These are phyloP conservation scores for Lepidotrigona ventralis DNA, from an alignment of 1,140 invertebrate genomes.

Conservation along the genomic window DNA sequence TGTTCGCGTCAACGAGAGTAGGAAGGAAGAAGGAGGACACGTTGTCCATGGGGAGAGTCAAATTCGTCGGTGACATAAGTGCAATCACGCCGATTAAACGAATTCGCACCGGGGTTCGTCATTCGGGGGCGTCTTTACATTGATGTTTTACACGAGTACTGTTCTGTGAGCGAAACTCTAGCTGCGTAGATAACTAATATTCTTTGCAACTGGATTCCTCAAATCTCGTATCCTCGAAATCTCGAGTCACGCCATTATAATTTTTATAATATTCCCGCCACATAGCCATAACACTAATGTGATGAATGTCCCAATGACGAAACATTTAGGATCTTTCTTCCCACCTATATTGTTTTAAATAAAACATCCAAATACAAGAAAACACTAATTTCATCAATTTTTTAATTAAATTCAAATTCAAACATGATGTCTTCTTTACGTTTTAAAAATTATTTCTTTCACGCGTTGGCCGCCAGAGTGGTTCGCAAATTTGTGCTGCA, in stretches of 20 bases:
- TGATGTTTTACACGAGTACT: not conserved
- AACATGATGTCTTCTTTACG: no score
- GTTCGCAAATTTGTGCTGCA: no score
- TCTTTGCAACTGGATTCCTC: not conserved
- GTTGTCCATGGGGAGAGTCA: slow-evolving; percentile 2
- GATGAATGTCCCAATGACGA: not conserved
- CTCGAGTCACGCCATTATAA: no score
- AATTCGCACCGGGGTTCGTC: slow-evolving; percentile 51
- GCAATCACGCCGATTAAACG: slow-evolving; percentile 67
- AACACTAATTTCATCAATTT: no score
- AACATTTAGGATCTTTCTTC: not conserved
- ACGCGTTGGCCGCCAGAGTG: no score
- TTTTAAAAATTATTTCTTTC: no score
- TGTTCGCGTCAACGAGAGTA: slow-evolving; percentile 50
- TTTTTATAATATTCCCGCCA: no score
- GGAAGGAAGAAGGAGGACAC: slow-evolving; percentile 44
- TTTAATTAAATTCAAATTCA: no score
- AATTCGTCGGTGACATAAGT: slow-evolving; percentile 68
- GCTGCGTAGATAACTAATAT: not conserved
- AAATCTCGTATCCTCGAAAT: no score
- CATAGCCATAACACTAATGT: not conserved
- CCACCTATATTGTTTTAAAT: no score
- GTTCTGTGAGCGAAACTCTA: not conserved
- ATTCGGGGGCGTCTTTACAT: slow-evolving; percentile 8
- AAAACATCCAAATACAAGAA: no score